Evolutionary conservation across 2,113 vertebrate genomes (phyloP).

Genomic region (Seriola dumerili): DNA sequence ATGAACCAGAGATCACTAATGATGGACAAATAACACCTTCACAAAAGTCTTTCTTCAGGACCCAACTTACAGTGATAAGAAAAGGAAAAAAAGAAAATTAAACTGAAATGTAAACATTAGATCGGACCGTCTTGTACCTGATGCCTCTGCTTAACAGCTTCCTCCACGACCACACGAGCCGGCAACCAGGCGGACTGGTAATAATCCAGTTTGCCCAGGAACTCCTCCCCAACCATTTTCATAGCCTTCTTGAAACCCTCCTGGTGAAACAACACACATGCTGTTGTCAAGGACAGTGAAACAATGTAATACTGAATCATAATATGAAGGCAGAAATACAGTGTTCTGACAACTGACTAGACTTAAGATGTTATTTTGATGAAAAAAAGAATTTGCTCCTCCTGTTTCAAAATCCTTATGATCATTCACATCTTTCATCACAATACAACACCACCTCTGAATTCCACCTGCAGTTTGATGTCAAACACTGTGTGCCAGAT

Average conservation of each 20-base stretch:
- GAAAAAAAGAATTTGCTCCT: not conserved
- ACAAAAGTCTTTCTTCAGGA: not conserved
- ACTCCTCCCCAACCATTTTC: constrained; percentile 90
- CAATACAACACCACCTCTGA: not conserved
- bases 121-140: constrained; percentile 81
- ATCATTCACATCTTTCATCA: not conserved
- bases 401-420: not conserved
- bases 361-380: not conserved
- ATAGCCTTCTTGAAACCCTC: constrained; percentile 89
- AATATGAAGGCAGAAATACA: not conserved
- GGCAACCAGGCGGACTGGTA: constrained; percentile 92
- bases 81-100: not conserved
- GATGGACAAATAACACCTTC: not conserved
- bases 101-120: not conserved
- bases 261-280: constrained; percentile 71
- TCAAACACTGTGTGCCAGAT: not conserved
- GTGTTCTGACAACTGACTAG: not conserved
- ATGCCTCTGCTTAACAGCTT: constrained; percentile 85
- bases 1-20: not conserved
- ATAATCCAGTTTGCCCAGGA: constrained; percentile 89
- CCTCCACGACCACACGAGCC: constrained; percentile 88
- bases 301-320: not conserved
- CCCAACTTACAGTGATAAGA: not conserved
- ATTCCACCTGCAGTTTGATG: constrained; percentile 4
- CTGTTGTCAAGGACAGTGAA: not conserved